Conservation (phyloP, 2,797 vertebrate genomes). For the Rhabdomys pumilio region DNA sequence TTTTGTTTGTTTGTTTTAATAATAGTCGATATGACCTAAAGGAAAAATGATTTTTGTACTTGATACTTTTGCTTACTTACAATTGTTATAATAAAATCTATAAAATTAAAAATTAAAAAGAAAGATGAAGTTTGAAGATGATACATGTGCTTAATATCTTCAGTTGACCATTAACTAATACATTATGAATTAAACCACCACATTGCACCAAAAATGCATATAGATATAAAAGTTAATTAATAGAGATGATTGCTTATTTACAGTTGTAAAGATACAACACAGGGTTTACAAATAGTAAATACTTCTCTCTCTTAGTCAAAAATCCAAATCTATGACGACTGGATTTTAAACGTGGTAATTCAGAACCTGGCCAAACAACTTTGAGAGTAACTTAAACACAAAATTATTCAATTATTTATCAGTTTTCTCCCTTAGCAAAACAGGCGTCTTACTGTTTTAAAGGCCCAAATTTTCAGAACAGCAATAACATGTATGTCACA, state of each 20-base stretch:
- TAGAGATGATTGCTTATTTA: background rate
- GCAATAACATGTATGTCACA: background rate
- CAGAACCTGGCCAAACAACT: background rate
- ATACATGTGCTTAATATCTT: background rate
- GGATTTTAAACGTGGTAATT: slow-evolving; percentile 56
- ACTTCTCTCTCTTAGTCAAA: background rate
- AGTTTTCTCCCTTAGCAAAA: background rate
- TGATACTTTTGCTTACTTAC: background rate
- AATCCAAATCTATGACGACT: background rate
- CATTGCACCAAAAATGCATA: background rate
- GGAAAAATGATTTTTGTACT: background rate
- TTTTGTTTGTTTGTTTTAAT: background rate
- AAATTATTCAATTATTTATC: background rate
- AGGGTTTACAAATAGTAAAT: background rate
- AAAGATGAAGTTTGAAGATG: background rate
- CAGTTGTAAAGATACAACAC: background rate
- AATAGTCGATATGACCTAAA: slow-evolving; percentile 18
- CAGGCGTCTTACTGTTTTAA: background rate
- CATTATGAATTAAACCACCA: background rate
- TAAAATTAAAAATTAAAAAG: background rate
- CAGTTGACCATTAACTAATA: background rate
- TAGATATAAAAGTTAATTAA: background rate
- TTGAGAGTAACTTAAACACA: slow-evolving; percentile 23
- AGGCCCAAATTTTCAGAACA: background rate
- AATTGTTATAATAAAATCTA: background rate